phyloP scores from a whole-genome alignment of 2,888 invertebrate genomes.

The Psococerastis gibbosa region DNA sequence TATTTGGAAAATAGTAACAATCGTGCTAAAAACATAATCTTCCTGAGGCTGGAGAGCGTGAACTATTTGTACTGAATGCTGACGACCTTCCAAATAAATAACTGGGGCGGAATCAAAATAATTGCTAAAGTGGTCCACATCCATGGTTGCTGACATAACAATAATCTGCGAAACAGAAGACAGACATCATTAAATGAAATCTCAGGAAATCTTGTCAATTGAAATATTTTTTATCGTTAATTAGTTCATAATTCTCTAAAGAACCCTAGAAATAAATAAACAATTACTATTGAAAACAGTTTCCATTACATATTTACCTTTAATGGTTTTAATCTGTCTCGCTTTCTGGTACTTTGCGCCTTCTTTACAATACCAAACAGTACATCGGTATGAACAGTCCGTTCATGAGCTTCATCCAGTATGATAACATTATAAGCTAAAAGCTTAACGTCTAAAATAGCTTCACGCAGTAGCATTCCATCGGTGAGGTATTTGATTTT shows the following conservation, averaged over 20 bases:
- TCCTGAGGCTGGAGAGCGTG: constrained; percentile 51
- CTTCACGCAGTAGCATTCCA: constrained; percentile 83
- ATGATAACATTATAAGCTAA: constrained; percentile 65
- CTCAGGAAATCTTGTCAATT: no score
- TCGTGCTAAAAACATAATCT: constrained; percentile 66
- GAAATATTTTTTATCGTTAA: not conserved
- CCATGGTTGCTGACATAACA: constrained; percentile 92
- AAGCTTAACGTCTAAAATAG: constrained; percentile 54
- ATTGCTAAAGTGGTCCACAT: constrained; percentile 75
- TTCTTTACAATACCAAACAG: constrained; percentile 81
- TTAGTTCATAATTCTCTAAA: not conserved
- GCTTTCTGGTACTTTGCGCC: constrained; percentile 55
- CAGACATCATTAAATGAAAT: no score
- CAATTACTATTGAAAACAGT: constrained; percentile 4
- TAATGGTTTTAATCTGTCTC: constrained; percentile 36
- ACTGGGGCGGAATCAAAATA: constrained; percentile 79
- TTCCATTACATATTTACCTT: constrained; percentile 44
- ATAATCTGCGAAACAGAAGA: constrained; percentile 38
- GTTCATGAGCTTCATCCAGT: constrained; percentile 89
- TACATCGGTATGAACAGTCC: constrained; percentile 86
- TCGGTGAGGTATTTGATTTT: constrained; percentile 86
- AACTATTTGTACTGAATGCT: constrained; percentile 58
- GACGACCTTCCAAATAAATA: constrained; percentile 77
- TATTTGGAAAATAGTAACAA: constrained; percentile 77
- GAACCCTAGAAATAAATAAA: constrained; percentile 7